Base-by-base conservation (phyloP, 92 coral and sea anemone species). In the Porites evermanni region DNA sequence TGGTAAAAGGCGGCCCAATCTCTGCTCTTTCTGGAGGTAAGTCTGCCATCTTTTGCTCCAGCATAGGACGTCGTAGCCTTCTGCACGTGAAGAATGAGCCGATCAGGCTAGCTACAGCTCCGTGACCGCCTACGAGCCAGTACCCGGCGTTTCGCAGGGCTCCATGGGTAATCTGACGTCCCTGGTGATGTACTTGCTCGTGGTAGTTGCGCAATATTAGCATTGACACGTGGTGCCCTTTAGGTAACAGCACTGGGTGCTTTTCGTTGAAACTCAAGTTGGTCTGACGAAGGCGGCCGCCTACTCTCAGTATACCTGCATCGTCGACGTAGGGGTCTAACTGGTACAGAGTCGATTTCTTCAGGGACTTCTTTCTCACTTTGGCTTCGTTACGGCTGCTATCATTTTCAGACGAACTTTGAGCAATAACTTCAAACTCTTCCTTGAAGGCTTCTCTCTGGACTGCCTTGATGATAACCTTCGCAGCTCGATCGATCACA, bases 241-340 rank as follows among this genome's bases (percentile, higher is more conserved):
- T 54, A 2, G 60, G 60, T 54, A 54, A 13, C 11, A 54, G 60
- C 14, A 75, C 44, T 2, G 78, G 78, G 38, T 74, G 78, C 78
- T 50, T 52, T 16, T 74, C 78, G 14, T 74, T 50, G 47, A 54
- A 54, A 54, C 60, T 54, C 14, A 54, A 13, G 60, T 54, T 54
- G 14, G 60, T 9, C 60, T 54, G 60, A 13, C 60, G 60, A 13
- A 8, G 60, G 60, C 60, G 60, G 14, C 60, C 60, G 60, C 60
- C 60, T 9, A 54, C 60, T 54, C 60, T 54, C 60, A 54, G 60
- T 54, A 54, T 54, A 9, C 60, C 71, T 17, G 71, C 13, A 3
- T 67, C 74, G 19, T 24, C 78, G 74, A 78, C 17, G 70, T 86
- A 89, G 52, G 93, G 93, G 86, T 89, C 90, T 23, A 77, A 90